These are phyloP conservation scores for Dicyrtomina minuta DNA, from an alignment of 2,888 invertebrate species.

Conservation along the genomic window DNA sequence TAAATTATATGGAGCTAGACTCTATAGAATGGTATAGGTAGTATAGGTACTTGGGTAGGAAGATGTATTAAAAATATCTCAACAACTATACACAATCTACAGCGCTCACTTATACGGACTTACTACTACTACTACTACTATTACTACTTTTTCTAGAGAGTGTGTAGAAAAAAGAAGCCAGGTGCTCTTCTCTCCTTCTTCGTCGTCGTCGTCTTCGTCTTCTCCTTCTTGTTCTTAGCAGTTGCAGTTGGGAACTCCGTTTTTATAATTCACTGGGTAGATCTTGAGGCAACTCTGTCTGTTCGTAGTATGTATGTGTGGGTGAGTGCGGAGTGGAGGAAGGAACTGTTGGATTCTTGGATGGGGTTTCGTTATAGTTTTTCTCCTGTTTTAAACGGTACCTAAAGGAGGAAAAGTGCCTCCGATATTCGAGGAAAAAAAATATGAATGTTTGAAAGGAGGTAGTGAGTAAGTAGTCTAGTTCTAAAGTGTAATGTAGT, in stretches of 20 bases:
- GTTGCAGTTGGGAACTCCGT: conserved; percentile 28
- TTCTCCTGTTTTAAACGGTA: conserved; percentile 24
- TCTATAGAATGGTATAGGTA: no score
- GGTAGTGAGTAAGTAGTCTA: no score
- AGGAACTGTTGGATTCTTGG: conserved; percentile 15
- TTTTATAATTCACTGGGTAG: conserved; percentile 12
- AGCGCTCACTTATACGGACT: no score
- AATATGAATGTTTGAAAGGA: background rate
- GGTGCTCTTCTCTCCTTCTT: no score
- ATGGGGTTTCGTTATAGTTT: conserved; percentile 31
- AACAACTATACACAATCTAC: background rate
- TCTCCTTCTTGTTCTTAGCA: conserved; percentile 12
- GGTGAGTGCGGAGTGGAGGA: no score
- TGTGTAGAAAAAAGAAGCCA: conserved; percentile 22
- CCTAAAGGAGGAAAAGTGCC: background rate
- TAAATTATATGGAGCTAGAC: conserved; percentile 5
- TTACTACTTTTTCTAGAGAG: background rate
- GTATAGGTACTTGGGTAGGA: conserved; percentile 1
- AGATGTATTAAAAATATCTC: conserved; percentile 25
- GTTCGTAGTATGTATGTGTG: conserved; percentile 2
- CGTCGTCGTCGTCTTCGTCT: no score
- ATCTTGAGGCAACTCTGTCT: background rate
- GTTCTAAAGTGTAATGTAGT: no score
- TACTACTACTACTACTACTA: no score
- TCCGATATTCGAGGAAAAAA: background rate